These are phyloP conservation scores for Fragum sueziense DNA, from an alignment of 2,888 invertebrate genomes.

Conservation along the genomic window DNA sequence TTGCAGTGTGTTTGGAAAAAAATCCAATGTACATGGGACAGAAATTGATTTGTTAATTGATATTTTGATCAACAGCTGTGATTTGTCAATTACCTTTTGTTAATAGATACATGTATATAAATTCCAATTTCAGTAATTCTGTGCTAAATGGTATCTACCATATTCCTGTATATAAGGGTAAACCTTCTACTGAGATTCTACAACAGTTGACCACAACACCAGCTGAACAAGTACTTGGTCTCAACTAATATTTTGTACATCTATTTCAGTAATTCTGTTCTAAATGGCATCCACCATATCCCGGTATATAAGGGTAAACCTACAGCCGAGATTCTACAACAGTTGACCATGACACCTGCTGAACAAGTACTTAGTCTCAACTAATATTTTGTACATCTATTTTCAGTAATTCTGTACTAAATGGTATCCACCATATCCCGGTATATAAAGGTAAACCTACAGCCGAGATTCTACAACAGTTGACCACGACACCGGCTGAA, in stretches of 20 bases:
- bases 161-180: conserved; percentile 77
- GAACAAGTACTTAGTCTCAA: conserved; percentile 63
- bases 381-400: no score
- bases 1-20: no score
- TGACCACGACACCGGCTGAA: conserved; percentile 61
- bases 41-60: no score
- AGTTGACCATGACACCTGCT: conserved; percentile 61
- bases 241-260: no score
- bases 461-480: conserved; percentile 67
- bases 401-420: conserved; percentile 73
- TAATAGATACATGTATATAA: no score
- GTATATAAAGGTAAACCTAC: conserved; percentile 75
- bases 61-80: no score
- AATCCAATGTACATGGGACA: no score
- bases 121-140: conserved; percentile 70
- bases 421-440: conserved; percentile 78
- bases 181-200: conserved; percentile 69
- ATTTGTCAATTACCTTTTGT: no score
- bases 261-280: conserved; percentile 72
- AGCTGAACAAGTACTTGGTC: conserved; percentile 64
- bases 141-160: conserved; percentile 77
- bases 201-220: conserved; percentile 65
- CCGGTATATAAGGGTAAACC: conserved; percentile 78
- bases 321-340: conserved; percentile 68
- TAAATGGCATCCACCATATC: conserved; percentile 76